A percentile compares a stretch with the other conserved stretches of the same genome.
Evolutionary conservation across 2,113 vertebrate genomes (phyloP).

Genomic region (Aviceda subcristata): DNA sequence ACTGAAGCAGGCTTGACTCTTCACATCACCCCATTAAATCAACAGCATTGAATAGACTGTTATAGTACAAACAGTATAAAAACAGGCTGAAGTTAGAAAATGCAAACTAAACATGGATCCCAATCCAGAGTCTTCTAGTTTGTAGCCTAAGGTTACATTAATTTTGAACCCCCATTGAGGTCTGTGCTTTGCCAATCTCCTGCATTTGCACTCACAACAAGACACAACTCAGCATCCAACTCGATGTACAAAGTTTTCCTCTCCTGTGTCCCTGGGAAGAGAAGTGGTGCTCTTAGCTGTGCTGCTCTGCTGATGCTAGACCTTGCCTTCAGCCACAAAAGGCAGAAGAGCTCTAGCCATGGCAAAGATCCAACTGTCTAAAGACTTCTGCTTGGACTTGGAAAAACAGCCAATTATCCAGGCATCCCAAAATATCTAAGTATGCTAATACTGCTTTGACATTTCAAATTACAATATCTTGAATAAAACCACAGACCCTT

Average conservation of each 20-base stretch:
- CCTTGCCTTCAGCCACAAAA: background rate
- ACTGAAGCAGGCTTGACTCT: background rate
- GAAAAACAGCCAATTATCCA: background rate
- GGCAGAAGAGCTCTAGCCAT: background rate
- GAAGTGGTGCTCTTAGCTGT: background rate
- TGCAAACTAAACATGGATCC: background rate
- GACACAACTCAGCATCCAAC: background rate
- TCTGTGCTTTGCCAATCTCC: background rate
- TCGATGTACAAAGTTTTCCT: background rate
- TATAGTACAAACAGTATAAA: background rate
- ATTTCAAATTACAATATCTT: background rate
- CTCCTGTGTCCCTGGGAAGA: background rate
- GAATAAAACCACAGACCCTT: background rate
- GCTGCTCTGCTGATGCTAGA: background rate
- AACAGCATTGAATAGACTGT: background rate
- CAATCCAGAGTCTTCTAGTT: background rate
- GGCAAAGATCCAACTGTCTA: background rate
- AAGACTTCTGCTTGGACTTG: background rate
- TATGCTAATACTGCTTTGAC: background rate
- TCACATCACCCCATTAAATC: conserved; percentile 1
- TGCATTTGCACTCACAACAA: background rate
- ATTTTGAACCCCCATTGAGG: background rate
- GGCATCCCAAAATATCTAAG: background rate
- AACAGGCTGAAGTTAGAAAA: background rate
- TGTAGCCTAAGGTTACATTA: background rate